Conservation (phyloP, 2,888 invertebrate genomes). For the Galerucella nymphaeae region DNA sequence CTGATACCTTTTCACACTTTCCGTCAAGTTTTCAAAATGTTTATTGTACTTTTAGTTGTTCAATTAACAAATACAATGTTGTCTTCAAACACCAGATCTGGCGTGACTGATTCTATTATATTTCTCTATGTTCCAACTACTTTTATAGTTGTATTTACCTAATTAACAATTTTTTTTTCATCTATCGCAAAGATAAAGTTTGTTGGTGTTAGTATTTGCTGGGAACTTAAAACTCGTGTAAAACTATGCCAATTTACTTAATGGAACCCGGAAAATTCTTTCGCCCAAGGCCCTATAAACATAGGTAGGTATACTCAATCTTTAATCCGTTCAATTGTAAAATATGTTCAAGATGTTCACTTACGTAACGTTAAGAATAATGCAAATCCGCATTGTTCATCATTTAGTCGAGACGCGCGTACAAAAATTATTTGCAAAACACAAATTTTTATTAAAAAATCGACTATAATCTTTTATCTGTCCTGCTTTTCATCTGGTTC, state of each 20-base stretch:
- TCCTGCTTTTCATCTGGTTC: too few relatives aligned
- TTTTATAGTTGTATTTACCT: neutral
- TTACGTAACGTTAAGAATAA: conserved; percentile 1
- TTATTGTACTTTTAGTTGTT: too few relatives aligned
- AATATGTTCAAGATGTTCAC: conserved; percentile 5
- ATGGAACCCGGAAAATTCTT: conserved; percentile 13
- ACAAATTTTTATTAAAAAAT: too few relatives aligned
- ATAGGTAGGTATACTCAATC: conserved; percentile 9
- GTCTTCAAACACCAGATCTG: neutral
- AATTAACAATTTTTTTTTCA: neutral
- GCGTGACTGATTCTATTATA: neutral
- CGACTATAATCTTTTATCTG: too few relatives aligned
- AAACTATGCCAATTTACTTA: conserved; percentile 7
- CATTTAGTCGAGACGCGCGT: conserved; percentile 5
- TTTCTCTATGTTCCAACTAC: neutral
- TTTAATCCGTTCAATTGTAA: conserved; percentile 7
- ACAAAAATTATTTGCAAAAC: neutral
- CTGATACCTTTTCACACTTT: too few relatives aligned
- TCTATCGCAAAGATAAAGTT: neutral
- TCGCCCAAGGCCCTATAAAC: conserved; percentile 11
- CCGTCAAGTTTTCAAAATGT: too few relatives aligned
- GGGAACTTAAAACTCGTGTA: conserved; percentile 3
- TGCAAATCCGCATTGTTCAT: conserved; percentile 10
- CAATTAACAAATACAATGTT: too few relatives aligned
- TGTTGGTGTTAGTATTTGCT: conserved; percentile 1